These are phyloP conservation scores for Lepidonotus clava DNA, from an alignment of 2,888 invertebrate species.

Conservation along the genomic window DNA sequence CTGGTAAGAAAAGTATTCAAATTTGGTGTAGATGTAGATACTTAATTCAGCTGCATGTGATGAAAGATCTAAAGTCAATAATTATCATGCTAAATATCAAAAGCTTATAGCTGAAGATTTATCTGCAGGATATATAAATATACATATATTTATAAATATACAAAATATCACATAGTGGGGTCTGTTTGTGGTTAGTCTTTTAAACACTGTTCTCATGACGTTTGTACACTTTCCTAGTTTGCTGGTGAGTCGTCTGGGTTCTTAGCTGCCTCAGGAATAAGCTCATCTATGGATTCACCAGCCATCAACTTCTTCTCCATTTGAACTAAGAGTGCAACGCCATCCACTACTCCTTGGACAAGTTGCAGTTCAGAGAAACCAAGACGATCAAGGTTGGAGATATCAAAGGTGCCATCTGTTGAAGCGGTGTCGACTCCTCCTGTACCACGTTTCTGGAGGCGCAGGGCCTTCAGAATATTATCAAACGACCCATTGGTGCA, in stretches of 20 bases:
- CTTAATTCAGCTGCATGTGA: not conserved
- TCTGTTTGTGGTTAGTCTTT: not conserved
- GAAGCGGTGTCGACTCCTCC: constrained; percentile 75
- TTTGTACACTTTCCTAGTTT: not conserved
- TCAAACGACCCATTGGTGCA: constrained; percentile 45
- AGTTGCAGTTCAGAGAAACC: constrained; percentile 74
- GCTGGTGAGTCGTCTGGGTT: not conserved
- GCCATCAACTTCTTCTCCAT: constrained; percentile 59
- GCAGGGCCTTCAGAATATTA: constrained; percentile 61
- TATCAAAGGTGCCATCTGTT: constrained; percentile 75
- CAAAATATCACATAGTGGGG: constrained; percentile 23
- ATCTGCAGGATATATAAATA: constrained; percentile 24
- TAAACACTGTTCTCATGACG: no score
- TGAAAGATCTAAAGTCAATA: not conserved
- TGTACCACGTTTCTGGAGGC: constrained; percentile 63
- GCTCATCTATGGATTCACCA: not conserved
- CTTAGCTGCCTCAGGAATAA: constrained; percentile 2
- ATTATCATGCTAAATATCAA: not conserved
- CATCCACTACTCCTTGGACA: constrained; percentile 72
- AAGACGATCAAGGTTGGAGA: constrained; percentile 76
- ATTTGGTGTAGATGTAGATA: not conserved
- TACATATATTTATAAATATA: constrained; percentile 21
- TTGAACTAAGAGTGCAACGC: constrained; percentile 62
- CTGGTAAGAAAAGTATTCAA: not conserved
- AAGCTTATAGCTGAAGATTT: not conserved